These are phyloP conservation scores for Cacatua alba DNA, from an alignment of 2,113 vertebrate genomes.

Conservation along the genomic window DNA sequence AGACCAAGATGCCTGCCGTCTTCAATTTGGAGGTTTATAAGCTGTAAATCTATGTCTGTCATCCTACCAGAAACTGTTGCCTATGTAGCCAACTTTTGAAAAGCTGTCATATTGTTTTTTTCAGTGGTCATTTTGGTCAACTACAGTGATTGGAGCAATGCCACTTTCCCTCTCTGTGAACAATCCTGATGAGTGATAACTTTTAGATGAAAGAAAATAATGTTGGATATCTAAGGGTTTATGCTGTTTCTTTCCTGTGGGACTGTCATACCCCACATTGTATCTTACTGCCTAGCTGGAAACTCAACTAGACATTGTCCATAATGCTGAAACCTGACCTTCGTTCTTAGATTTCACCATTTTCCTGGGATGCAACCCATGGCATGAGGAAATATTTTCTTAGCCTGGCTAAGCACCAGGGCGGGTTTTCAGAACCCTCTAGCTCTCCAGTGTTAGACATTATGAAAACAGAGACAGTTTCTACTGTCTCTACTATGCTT, in stretches of 20 bases:
- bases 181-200: background rate
- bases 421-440: accelerated
- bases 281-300: background rate
- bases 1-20: background rate
- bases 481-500: background rate
- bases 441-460: accelerated
- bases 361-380: background rate
- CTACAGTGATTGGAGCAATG: background rate
- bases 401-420: background rate
- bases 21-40: background rate
- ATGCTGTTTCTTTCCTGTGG: background rate
- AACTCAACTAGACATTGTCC: background rate
- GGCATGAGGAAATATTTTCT: background rate
- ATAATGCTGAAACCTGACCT: background rate
- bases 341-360: background rate
- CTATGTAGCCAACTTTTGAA: background rate
- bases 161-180: background rate
- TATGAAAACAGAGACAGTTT: background rate
- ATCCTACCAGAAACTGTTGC: background rate
- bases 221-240: background rate
- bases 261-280: accelerated
- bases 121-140: background rate
- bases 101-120: background rate
- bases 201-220: background rate
- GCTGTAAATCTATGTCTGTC: background rate